phyloP scores from a whole-genome alignment of 2,888 invertebrate species.

The Chymomyza procnemis region DNA sequence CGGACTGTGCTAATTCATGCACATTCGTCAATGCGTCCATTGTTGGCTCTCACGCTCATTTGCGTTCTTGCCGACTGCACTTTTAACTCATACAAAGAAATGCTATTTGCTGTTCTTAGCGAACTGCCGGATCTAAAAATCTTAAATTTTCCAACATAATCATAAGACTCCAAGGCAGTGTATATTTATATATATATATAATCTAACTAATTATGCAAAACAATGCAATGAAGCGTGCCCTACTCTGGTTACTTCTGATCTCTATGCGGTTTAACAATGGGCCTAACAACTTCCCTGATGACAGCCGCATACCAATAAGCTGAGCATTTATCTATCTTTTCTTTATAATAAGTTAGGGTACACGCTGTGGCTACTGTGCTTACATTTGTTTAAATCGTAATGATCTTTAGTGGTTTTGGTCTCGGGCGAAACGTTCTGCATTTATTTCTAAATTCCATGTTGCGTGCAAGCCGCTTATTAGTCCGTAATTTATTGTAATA shows the following conservation, averaged over 20 bases:
- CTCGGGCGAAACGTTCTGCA: not conserved
- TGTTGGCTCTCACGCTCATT: too few species aligned
- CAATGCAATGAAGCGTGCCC: slow-evolving; percentile 59
- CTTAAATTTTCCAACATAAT: not conserved
- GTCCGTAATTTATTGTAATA: slow-evolving; percentile 42
- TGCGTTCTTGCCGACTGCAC: too few species aligned
- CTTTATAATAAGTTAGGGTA: not conserved
- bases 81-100: too few species aligned
- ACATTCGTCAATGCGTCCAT: too few species aligned
- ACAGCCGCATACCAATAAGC: slow-evolving; percentile 52
- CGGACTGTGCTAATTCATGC: too few species aligned
- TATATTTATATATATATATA: not conserved
- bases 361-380: not conserved
- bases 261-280: slow-evolving; percentile 60
- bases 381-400: slow-evolving; percentile 12
- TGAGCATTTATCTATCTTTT: not conserved
- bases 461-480: slow-evolving; percentile 58
- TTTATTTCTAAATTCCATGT: slow-evolving; percentile 13
- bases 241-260: slow-evolving; percentile 16
- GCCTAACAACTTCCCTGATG: slow-evolving; percentile 57
- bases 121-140: too few species aligned
- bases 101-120: too few species aligned
- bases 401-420: not conserved
- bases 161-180: not conserved
- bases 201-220: slow-evolving; percentile 45